A percentile compares a stretch with the other conserved stretches of the same genome.
These are phyloP conservation scores for Wiebesia pumilae DNA, from an alignment of 1,140 invertebrate species.

Conservation along the genomic window DNA sequence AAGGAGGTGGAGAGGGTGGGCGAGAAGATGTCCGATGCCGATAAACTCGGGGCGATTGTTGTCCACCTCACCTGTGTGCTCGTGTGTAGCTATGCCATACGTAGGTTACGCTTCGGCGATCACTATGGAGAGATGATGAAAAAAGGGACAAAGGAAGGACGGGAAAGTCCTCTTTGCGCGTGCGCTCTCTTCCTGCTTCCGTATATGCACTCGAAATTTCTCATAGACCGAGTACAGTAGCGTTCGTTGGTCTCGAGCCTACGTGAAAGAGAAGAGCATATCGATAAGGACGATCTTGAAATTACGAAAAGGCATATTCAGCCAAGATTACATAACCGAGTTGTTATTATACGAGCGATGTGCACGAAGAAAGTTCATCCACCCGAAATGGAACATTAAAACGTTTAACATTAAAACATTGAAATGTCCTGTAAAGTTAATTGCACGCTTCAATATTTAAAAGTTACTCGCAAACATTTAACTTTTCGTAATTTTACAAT, in stretches of 20 bases:
- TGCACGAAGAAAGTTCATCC: neutral
- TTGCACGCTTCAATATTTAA: neutral
- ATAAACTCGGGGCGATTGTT: conserved; percentile 43
- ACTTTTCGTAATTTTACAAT: neutral
- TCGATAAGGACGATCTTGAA: conserved; percentile 11
- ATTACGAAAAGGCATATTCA: conserved; percentile 19
- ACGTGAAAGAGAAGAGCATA: neutral
- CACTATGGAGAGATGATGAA: conserved; percentile 8
- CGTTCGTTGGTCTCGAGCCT: neutral
- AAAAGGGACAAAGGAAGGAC: conserved; percentile 30
- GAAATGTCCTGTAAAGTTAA: neutral
- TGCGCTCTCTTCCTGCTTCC: conserved; percentile 39
- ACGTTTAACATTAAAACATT: neutral
- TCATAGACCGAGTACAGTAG: neutral
- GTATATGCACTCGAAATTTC: conserved; percentile 39
- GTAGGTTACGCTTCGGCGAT: conserved; percentile 27
- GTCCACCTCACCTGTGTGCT: conserved; percentile 10
- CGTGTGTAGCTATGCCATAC: neutral
- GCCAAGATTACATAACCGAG: neutral
- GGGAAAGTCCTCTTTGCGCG: neutral
- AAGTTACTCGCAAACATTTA: neutral
- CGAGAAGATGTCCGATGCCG: conserved; percentile 19
- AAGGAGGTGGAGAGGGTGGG: neutral
- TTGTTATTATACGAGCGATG: neutral
- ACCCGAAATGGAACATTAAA: neutral